phyloP scores from a whole-genome alignment of 1,140 invertebrate genomes.

The Drosophila ercepeae region DNA sequence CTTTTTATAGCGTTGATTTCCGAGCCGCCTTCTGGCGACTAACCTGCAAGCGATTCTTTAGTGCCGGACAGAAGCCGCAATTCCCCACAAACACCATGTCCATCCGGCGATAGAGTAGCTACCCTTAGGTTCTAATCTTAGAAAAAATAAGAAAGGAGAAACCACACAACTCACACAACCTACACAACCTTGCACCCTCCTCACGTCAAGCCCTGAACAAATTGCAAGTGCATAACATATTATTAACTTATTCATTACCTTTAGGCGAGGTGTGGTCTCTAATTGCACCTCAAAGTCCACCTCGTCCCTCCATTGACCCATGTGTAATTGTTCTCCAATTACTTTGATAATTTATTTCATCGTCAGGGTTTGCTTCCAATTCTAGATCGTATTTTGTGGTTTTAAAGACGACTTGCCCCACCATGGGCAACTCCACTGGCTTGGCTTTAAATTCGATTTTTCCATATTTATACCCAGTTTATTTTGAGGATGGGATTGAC shows the following conservation, averaged over 20 bases:
- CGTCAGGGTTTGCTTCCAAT: conserved; percentile 39
- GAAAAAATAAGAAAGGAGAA: neutral
- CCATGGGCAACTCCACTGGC: conserved; percentile 17
- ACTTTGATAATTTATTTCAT: conserved; percentile 39
- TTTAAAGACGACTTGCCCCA: conserved; percentile 18
- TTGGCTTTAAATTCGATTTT: neutral
- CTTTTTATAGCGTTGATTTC: conserved; percentile 94
- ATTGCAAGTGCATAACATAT: conserved; percentile 36
- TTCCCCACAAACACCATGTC: conserved; percentile 82
- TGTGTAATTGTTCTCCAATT: conserved; percentile 48
- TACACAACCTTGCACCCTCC: neutral
- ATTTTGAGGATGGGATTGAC: neutral
- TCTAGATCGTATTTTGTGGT: conserved; percentile 31
- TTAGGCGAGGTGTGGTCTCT: conserved; percentile 44
- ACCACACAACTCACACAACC: too few species aligned
- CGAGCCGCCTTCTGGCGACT: conserved; percentile 92
- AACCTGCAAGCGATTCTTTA: conserved; percentile 86
- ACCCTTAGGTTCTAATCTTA: neutral
- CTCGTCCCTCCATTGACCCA: neutral
- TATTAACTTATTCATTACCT: conserved; percentile 57
- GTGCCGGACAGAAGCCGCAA: conserved; percentile 69
- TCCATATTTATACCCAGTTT: neutral
- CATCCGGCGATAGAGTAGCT: conserved; percentile 67
- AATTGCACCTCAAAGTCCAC: conserved; percentile 43
- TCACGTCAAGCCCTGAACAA: conserved; percentile 17